Conservation (phyloP, 2,113 vertebrate genomes). For the Cranoglanis bouderius region DNA sequence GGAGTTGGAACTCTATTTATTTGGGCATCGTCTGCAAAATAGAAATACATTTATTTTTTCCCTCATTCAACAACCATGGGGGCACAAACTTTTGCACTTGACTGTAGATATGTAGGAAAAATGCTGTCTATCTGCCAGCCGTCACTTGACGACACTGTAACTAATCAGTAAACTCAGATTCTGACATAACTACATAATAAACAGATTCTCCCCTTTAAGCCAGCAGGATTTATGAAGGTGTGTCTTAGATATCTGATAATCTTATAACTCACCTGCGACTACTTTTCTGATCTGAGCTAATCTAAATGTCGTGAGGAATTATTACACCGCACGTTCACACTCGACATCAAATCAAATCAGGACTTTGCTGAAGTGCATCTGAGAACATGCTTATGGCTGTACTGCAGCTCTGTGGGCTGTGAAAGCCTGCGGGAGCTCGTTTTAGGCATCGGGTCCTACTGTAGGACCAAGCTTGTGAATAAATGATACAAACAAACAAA, state of each 20-base stretch:
- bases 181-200: neutral
- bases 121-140: neutral
- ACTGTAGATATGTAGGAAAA: neutral
- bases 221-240: neutral
- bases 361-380: neutral
- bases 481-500: neutral
- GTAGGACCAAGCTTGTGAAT: neutral
- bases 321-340: neutral
- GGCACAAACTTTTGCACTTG: neutral
- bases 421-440: neutral
- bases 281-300: neutral
- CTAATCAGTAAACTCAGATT: neutral
- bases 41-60: neutral
- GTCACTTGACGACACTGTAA: neutral
- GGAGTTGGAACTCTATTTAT: neutral
- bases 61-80: neutral
- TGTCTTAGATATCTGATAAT: neutral
- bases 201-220: neutral
- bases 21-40: neutral
- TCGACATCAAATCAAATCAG: neutral
- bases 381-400: neutral
- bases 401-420: neutral
- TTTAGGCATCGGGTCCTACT: neutral
- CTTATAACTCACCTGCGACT: neutral
- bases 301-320: neutral